A percentile compares a stretch with the other conserved stretches of the same genome.
These are phyloP conservation scores for Nasonovia ribisnigri DNA, from an alignment of 2,888 invertebrate genomes.

Conservation along the genomic window DNA sequence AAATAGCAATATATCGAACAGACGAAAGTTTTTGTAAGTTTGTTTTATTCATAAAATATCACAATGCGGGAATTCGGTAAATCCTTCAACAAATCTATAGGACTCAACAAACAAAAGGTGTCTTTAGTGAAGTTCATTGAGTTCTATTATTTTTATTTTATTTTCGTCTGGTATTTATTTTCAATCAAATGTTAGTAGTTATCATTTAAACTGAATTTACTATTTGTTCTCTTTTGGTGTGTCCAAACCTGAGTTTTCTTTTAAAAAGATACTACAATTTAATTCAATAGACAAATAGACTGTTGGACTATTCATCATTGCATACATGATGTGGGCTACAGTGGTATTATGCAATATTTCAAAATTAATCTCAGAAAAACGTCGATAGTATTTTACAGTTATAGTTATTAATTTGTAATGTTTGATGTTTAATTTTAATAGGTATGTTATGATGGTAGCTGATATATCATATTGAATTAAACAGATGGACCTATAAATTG, in stretches of 20 bases:
- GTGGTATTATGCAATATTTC: neutral
- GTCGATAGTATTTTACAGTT: neutral
- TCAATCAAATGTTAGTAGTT: neutral
- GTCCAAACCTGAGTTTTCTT: neutral
- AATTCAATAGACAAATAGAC: neutral
- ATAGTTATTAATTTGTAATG: neutral
- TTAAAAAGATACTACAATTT: neutral
- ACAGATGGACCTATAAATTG: neutral
- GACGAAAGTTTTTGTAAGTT: neutral
- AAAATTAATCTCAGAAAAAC: neutral
- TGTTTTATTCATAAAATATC: constrained; percentile 45
- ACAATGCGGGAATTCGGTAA: neutral
- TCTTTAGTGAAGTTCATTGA: neutral
- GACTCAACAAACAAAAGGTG: constrained; percentile 41
- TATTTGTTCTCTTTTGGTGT: neutral
- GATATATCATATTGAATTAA: no score
- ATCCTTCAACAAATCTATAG: constrained; percentile 31
- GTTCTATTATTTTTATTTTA: neutral
- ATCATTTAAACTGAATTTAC: constrained; percentile 18
- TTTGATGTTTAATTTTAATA: neutral
- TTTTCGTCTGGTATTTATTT: constrained; percentile 31
- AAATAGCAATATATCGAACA: neutral
- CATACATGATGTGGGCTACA: neutral
- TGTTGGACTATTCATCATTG: neutral
- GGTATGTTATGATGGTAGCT: no score